These are phyloP conservation scores for Tetramorium simillimum DNA, from an alignment of 1,140 invertebrate species.

Conservation along the genomic window DNA sequence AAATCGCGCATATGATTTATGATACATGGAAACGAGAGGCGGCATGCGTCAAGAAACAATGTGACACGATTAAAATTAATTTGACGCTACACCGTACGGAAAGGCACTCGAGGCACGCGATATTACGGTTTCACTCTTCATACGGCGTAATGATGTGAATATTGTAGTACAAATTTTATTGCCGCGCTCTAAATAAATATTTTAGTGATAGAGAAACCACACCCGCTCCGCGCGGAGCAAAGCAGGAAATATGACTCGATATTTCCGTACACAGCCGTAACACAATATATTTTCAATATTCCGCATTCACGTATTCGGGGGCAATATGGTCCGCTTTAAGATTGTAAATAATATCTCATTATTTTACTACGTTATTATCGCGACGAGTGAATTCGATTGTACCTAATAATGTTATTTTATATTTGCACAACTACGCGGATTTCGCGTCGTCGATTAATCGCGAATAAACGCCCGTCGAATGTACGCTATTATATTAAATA, in stretches of 20 bases:
- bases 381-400: not conserved
- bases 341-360: constrained; percentile 44
- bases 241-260: constrained; percentile 29
- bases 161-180: constrained; percentile 35
- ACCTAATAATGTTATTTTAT: constrained; percentile 18
- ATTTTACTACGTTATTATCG: constrained; percentile 8
- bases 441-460: constrained; percentile 20
- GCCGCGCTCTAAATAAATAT: constrained; percentile 36
- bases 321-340: not conserved
- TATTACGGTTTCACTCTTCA: not conserved
- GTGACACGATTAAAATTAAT: constrained; percentile 45
- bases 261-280: constrained; percentile 20
- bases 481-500: not conserved
- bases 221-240: not conserved
- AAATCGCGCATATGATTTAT: constrained; percentile 50
- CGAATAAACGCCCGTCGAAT: not conserved
- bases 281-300: constrained; percentile 46
- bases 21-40: not conserved
- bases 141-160: constrained; percentile 21
- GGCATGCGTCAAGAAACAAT: constrained; percentile 5
- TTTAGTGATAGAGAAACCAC: not conserved
- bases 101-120: not conserved
- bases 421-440: not conserved
- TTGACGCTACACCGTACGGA: not conserved
- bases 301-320: not conserved